These are phyloP conservation scores for Diachasma alloeum DNA, from an alignment of 1,140 invertebrate species.

Conservation along the genomic window DNA sequence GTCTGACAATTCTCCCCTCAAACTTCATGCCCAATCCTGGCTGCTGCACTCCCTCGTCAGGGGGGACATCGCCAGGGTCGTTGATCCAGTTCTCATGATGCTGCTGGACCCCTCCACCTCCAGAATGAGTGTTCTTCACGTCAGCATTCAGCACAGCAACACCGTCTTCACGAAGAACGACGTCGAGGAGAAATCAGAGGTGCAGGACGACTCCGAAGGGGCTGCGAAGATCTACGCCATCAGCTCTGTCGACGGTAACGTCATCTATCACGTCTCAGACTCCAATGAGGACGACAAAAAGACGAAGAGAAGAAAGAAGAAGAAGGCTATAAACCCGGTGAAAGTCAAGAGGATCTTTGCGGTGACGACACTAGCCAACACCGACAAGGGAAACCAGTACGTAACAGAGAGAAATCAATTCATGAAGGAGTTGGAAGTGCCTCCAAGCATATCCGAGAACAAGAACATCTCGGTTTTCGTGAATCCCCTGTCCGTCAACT, in stretches of 20 bases:
- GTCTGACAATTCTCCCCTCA: slow-evolving; percentile 73
- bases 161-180: slow-evolving; percentile 60
- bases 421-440: slow-evolving; percentile 66
- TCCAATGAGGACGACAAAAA: slow-evolving; percentile 54
- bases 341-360: slow-evolving; percentile 65
- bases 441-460: slow-evolving; percentile 64
- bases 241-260: slow-evolving; percentile 85
- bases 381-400: slow-evolving; percentile 59
- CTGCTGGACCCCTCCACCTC: slow-evolving; percentile 84
- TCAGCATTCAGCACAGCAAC: slow-evolving; percentile 78
- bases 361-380: slow-evolving; percentile 60
- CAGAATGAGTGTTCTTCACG: slow-evolving; percentile 85
- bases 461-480: slow-evolving; percentile 67
- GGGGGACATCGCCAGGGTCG: slow-evolving; percentile 79
- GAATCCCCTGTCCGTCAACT: slow-evolving; percentile 65
- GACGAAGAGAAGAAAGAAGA: slow-evolving; percentile 44
- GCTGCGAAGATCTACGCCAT: slow-evolving; percentile 82
- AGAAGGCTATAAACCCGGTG: slow-evolving; percentile 58
- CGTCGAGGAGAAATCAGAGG: slow-evolving; percentile 31
- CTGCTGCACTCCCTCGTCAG: slow-evolving; percentile 77
- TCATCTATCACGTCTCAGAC: slow-evolving; percentile 83
- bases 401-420: slow-evolving; percentile 66
- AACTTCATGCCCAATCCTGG: slow-evolving; percentile 78
- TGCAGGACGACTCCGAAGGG: slow-evolving; percentile 61
- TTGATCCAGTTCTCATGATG: slow-evolving; percentile 82